Percentiles rank a stretch among this genome's conserved stretches.
Conservation (phyloP, 2,797 vertebrate species). For the Tachyglossus aculeatus region DNA sequence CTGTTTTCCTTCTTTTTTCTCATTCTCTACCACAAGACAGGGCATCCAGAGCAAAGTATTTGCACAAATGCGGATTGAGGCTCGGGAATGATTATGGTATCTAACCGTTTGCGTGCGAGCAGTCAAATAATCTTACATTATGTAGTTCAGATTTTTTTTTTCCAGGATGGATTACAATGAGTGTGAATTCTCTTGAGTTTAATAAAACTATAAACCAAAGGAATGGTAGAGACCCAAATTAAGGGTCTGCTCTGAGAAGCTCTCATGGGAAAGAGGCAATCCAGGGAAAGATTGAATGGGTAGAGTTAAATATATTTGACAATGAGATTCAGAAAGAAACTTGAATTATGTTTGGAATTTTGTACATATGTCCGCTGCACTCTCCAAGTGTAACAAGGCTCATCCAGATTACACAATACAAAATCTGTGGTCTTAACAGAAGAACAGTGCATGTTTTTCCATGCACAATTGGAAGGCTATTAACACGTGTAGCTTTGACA, state of each 20-base stretch:
- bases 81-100: slow-evolving; percentile 46
- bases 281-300: slow-evolving; percentile 17
- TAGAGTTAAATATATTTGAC: slow-evolving; percentile 27
- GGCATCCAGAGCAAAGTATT: slow-evolving; percentile 21
- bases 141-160: slow-evolving; percentile 54
- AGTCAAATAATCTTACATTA: slow-evolving; percentile 72
- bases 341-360: slow-evolving; percentile 44
- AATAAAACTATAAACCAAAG: slow-evolving; percentile 49
- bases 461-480: slow-evolving; percentile 51
- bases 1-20: not conserved
- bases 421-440: slow-evolving; percentile 53
- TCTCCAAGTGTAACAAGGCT: slow-evolving; percentile 62
- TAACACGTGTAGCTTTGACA: slow-evolving; percentile 58
- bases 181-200: slow-evolving; percentile 52
- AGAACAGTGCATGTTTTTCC: slow-evolving; percentile 53
- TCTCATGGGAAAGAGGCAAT: slow-evolving; percentile 35
- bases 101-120: slow-evolving; percentile 62
- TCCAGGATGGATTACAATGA: slow-evolving; percentile 50
- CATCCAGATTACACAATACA: slow-evolving; percentile 54
- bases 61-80: slow-evolving; percentile 45
- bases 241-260: slow-evolving; percentile 55
- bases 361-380: slow-evolving; percentile 43
- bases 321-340: slow-evolving; percentile 19
- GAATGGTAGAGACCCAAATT: slow-evolving; percentile 44
- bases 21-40: not conserved